phyloP scores from a whole-genome alignment of 2,113 vertebrate genomes.

The Hydrochoerus hydrochaeris region DNA sequence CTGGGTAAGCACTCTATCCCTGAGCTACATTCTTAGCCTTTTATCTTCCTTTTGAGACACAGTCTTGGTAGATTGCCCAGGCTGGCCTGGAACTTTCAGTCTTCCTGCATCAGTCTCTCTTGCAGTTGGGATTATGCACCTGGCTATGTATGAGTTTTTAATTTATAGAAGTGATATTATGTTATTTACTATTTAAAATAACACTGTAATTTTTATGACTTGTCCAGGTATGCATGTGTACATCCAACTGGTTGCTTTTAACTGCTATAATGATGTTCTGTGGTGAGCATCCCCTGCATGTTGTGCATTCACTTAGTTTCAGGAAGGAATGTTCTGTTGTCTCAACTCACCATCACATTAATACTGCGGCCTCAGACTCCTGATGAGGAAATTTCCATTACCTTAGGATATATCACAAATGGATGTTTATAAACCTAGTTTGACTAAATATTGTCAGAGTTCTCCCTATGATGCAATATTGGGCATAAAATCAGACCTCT shows the following conservation, averaged over 20 bases:
- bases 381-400: not conserved
- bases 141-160: not conserved
- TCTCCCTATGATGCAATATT: not conserved
- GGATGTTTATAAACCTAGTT: not conserved
- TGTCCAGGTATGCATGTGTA: not conserved
- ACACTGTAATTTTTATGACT: not conserved
- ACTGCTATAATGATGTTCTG: not conserved
- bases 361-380: not conserved
- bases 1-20: not conserved
- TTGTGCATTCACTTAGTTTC: not conserved
- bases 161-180: not conserved
- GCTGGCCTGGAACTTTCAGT: not conserved
- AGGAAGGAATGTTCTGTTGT: not conserved
- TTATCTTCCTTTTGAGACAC: not conserved
- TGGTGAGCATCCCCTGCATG: not conserved
- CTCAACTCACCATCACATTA: not conserved
- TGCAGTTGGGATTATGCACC: not conserved
- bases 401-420: not conserved
- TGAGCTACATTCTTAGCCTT: not conserved
- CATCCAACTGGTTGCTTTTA: not conserved
- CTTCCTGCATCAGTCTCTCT: not conserved
- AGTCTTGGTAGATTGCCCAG: not conserved
- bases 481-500: not conserved
- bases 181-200: conserved; percentile 35
- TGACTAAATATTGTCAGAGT: not conserved